phyloP scores from a whole-genome alignment of 2,797 vertebrate species.

The Gymnothorax javanicus region DNA sequence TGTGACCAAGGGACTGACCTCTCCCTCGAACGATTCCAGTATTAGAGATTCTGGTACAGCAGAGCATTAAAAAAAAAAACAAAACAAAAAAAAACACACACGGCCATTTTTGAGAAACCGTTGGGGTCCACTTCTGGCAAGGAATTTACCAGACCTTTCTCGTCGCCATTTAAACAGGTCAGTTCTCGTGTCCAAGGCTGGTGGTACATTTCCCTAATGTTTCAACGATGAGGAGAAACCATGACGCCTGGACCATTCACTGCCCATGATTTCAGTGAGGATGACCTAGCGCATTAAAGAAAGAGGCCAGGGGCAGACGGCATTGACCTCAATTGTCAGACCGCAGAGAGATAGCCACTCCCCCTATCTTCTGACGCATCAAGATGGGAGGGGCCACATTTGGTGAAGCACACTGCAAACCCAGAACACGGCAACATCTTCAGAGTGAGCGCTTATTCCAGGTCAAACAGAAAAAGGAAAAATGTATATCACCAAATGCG shows the following conservation, averaged over 20 bases:
- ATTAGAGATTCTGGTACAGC: background rate
- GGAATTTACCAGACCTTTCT: background rate
- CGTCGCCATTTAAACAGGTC: background rate
- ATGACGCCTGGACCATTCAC: background rate
- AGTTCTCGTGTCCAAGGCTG: background rate
- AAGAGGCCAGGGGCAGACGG: background rate
- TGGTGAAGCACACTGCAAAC: background rate
- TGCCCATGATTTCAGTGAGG: background rate
- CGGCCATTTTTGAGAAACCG: background rate
- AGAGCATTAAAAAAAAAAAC: background rate
- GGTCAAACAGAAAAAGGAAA: background rate
- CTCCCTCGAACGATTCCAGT: background rate
- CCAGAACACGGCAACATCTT: background rate
- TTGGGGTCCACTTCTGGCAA: background rate
- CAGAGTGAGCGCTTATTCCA: background rate
- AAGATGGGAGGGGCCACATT: background rate
- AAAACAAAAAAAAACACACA: background rate
- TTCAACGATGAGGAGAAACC: background rate
- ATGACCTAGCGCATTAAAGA: slow-evolving; percentile 12
- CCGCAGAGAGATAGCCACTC: background rate
- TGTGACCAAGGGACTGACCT: background rate
- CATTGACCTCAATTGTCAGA: background rate
- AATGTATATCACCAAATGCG: background rate
- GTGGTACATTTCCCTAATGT: background rate
- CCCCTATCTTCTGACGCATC: background rate